phyloP scores from a whole-genome alignment of 1,140 invertebrate species.

The Mercenaria mercenaria region DNA sequence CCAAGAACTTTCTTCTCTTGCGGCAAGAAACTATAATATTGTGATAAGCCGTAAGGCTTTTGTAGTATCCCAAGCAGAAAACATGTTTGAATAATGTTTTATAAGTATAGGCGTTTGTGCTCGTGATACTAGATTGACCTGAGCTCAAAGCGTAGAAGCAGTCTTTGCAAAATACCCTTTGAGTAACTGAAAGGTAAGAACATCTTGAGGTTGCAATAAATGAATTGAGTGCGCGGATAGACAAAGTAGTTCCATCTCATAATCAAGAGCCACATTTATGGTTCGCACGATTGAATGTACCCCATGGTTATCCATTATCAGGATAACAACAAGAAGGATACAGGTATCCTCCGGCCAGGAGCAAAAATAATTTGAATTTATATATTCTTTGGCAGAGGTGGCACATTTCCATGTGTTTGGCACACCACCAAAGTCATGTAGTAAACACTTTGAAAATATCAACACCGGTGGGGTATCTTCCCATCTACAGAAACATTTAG shows the following conservation, averaged over 20 bases:
- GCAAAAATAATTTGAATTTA: too few species aligned
- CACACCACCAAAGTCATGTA: not conserved
- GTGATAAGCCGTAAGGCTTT: too few species aligned
- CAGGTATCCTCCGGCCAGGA: not conserved
- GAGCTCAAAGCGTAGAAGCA: not conserved
- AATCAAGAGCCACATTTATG: constrained; percentile 71
- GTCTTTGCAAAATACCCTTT: not conserved
- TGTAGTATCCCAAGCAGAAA: not conserved
- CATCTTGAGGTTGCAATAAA: constrained; percentile 64
- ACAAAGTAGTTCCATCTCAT: constrained; percentile 54
- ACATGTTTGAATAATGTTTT: not conserved
- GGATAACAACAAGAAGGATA: constrained; percentile 25
- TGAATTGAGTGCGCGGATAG: constrained; percentile 63
- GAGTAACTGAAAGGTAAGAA: not conserved
- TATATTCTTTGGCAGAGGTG: not conserved
- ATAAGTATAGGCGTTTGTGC: not conserved
- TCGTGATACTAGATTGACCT: not conserved
- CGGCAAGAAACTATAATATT: too few species aligned
- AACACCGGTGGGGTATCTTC: not conserved
- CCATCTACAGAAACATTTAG: not conserved
- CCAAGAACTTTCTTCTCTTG: not conserved
- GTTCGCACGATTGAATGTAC: constrained; percentile 78
- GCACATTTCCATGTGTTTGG: not conserved
- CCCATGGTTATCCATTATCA: constrained; percentile 78
- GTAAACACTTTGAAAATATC: not conserved